A percentile compares a stretch with the other conserved stretches of the same genome.
These are phyloP conservation scores for Selenia dentaria DNA, from an alignment of 2,888 invertebrate genomes.

Conservation along the genomic window DNA sequence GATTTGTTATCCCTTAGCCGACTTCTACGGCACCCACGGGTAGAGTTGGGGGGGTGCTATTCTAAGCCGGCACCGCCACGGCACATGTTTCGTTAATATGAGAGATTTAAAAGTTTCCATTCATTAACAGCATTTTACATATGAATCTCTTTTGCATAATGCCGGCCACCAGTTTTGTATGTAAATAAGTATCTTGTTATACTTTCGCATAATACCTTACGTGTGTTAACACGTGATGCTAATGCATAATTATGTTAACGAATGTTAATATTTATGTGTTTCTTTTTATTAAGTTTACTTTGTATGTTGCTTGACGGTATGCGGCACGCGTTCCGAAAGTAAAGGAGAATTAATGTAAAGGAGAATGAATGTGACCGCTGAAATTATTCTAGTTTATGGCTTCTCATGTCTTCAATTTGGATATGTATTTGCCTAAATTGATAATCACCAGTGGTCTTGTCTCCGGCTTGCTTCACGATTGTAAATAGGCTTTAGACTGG, in stretches of 20 bases:
- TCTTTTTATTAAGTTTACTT: slow-evolving; percentile 14
- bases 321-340: slow-evolving; percentile 11
- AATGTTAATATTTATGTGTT: slow-evolving; percentile 11
- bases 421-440: slow-evolving; percentile 2
- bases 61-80: too few species aligned
- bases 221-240: slow-evolving; percentile 12
- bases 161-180: slow-evolving; percentile 17
- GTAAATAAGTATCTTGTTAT: slow-evolving; percentile 25
- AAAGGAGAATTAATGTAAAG: slow-evolving; percentile 2
- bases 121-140: too few species aligned
- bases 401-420: background rate
- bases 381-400: slow-evolving; percentile 4
- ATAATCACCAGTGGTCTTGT: too few species aligned
- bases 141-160: slow-evolving; percentile 17
- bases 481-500: too few species aligned
- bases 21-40: too few species aligned
- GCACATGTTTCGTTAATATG: too few species aligned
- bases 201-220: slow-evolving; percentile 30
- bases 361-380: slow-evolving; percentile 4
- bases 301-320: slow-evolving; percentile 7
- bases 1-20: too few species aligned
- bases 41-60: too few species aligned
- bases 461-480: too few species aligned
- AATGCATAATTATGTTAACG: slow-evolving; percentile 24
- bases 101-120: too few species aligned